These are phyloP conservation scores for Diabrotica virgifera DNA, from an alignment of 1,140 invertebrate genomes.

Conservation along the genomic window DNA sequence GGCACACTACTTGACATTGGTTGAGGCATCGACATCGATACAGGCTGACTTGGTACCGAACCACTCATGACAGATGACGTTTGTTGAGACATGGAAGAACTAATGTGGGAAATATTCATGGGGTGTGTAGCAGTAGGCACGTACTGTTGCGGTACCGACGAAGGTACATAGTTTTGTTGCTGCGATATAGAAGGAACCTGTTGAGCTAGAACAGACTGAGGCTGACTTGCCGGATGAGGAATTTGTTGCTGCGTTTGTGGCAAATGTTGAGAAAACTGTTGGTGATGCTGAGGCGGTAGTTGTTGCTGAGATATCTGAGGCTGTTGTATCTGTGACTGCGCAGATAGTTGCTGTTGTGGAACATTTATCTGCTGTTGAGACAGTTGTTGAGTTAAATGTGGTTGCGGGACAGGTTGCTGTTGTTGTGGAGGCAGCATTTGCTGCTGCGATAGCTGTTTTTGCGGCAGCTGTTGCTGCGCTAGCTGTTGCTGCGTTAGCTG, in stretches of 20 bases:
- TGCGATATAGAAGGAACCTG: not conserved
- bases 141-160: conserved; percentile 11
- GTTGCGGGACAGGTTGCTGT: not conserved
- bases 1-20: conserved; percentile 2
- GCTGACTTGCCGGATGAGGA: conserved; percentile 16
- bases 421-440: conserved; percentile 13
- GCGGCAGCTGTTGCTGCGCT: conserved; percentile 1
- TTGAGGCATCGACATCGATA: conserved; percentile 17
- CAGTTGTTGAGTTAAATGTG: conserved; percentile 7
- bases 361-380: not conserved
- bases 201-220: not conserved
- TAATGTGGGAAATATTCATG: conserved; percentile 10
- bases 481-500: conserved; percentile 16
- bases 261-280: conserved; percentile 3
- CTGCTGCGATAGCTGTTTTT: conserved; percentile 9
- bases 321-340: not conserved
- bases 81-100: conserved; percentile 13
- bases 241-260: conserved; percentile 8
- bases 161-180: conserved; percentile 10
- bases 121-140: conserved; percentile 4
- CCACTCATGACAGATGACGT: conserved; percentile 9
- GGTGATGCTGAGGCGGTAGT: not conserved
- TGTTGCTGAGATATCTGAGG: not conserved
- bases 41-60: conserved; percentile 13
- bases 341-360: conserved; percentile 3